Evolutionary conservation across 2,797 vertebrate species (phyloP).

Genomic region (Pantherophis alleghaniensis): DNA sequence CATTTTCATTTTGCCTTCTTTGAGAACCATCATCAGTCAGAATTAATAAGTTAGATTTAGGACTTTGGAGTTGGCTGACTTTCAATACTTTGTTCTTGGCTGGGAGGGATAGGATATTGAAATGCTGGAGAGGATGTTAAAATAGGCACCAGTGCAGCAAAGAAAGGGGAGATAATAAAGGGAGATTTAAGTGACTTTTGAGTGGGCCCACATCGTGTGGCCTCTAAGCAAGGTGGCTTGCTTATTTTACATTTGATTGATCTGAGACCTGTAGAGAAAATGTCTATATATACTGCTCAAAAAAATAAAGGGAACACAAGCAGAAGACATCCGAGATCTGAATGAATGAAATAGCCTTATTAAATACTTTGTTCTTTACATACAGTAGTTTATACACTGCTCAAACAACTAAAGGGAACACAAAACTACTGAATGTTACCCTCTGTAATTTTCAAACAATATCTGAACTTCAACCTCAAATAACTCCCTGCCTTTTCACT

Average conservation of each 20-base stretch:
- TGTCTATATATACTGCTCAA: no score
- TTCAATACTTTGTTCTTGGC: conserved; percentile 7
- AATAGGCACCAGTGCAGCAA: background rate
- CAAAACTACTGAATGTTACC: background rate
- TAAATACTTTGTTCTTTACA: no score
- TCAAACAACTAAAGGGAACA: no score
- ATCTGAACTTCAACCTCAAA: background rate
- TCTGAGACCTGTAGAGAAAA: background rate
- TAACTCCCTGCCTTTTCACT: background rate
- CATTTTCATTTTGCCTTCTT: conserved; percentile 19
- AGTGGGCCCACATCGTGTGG: background rate
- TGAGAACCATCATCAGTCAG: conserved; percentile 32
- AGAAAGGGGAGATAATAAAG: background rate
- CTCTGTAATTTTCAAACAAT: background rate
- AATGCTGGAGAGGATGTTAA: conserved; percentile 38
- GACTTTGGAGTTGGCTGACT: background rate
- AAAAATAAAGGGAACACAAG: no score
- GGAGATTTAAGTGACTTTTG: background rate
- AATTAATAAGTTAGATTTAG: conserved; percentile 34
- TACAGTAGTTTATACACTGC: no score
- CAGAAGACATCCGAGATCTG: no score
- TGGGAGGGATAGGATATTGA: conserved; percentile 3
- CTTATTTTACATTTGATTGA: background rate
- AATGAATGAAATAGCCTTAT: no score
- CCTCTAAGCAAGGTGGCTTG: background rate